These are phyloP conservation scores for Noctua comes DNA, from an alignment of 2,888 invertebrate genomes.

Conservation along the genomic window DNA sequence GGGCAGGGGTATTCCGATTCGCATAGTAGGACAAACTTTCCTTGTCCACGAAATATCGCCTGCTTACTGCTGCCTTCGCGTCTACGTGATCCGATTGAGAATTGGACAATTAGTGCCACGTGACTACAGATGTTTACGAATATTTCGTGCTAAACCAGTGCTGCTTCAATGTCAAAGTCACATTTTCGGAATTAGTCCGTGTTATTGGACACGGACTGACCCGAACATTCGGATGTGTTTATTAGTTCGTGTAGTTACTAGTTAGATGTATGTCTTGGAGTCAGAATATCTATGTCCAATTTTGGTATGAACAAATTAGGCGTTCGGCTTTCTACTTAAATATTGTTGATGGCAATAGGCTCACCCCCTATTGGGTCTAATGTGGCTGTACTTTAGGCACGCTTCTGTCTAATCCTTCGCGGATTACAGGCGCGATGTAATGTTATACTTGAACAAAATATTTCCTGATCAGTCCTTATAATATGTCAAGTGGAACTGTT, in stretches of 20 bases:
- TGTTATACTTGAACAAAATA: no score
- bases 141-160: conserved; percentile 50
- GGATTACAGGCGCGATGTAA: neutral
- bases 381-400: neutral
- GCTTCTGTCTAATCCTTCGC: neutral
- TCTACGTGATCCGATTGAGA: conserved; percentile 78
- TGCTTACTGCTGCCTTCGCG: conserved; percentile 74
- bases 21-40: conserved; percentile 73
- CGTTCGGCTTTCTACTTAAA: neutral
- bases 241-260: neutral
- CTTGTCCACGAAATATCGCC: conserved; percentile 78
- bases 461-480: neutral
- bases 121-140: conserved; percentile 70
- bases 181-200: conserved; percentile 42
- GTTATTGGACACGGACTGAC: conserved; percentile 16
- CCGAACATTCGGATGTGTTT: conserved; percentile 16
- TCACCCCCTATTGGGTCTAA: neutral
- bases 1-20: conserved; percentile 41
- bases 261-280: neutral
- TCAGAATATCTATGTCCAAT: neutral
- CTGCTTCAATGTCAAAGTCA: conserved; percentile 65
- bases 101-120: conserved; percentile 77
- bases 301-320: neutral
- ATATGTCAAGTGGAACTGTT: neutral
- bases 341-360: neutral